Evolutionary conservation across 1,140 invertebrate genomes (phyloP).

Genomic region (Nebria ingens): DNA sequence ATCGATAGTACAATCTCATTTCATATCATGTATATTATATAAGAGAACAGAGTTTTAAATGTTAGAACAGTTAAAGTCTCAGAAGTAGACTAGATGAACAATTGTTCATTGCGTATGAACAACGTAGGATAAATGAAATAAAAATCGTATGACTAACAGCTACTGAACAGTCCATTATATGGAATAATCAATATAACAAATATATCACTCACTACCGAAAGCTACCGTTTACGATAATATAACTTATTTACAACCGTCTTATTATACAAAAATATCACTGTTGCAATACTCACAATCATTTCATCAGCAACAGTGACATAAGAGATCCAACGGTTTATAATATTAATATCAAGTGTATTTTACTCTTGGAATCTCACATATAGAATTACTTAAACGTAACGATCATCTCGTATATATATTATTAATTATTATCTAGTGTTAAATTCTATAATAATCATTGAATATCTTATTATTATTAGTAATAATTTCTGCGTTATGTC

Average conservation of each 20-base stretch:
- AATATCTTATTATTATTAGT: no score
- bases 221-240: constrained; percentile 1
- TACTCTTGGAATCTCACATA: not conserved
- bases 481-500: no score
- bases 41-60: constrained; percentile 5
- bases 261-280: not conserved
- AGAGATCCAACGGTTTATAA: not conserved
- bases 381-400: constrained; percentile 8
- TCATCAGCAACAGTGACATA: not conserved
- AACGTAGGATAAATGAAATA: not conserved
- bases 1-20: not conserved
- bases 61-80: constrained; percentile 8
- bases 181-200: constrained; percentile 1
- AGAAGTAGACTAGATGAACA: not conserved
- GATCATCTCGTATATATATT: no score
- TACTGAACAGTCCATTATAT: constrained; percentile 7
- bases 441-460: no score
- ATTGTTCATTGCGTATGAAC: not conserved
- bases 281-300: not conserved
- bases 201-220: constrained; percentile 8
- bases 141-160: not conserved
- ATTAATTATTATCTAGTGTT: no score
- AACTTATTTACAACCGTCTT: not conserved
- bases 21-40: not conserved
- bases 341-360: no score